Base-by-base conservation (phyloP, 2,888 invertebrate genomes). In the Deilephila porcellus region DNA sequence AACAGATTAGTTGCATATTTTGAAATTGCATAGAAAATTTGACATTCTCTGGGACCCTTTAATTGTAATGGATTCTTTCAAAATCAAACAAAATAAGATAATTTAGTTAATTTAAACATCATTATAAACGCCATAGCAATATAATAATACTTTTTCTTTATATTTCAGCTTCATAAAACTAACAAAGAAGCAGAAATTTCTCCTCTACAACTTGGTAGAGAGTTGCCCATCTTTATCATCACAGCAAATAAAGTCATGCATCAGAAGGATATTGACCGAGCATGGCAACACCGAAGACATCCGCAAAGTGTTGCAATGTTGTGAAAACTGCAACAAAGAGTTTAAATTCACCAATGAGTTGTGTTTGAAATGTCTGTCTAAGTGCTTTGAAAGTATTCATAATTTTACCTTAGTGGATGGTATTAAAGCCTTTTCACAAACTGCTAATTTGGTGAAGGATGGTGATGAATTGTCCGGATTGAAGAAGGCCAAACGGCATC, bases 401-500 rank as follows among this genome's bases (percentile, higher is more conserved):
- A 82, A 89, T 78, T 91, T 93, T 77, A 85, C 84, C 0, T 71
- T 94, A 4, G 90, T 90, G 0, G 93, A 93, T 77, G 93, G 91
- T 7, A 93, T 95, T 73, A 90, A 85, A 73, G 90, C 94, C 19
- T 91, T 94, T 74, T 91, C 90, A 0, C 89, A 91, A 76, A 83
- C 92, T n/a, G 90, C 88, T 2, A 86, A 81, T 34, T 82, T 83
- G 60, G 86, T 95, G 0, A 93, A 89, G 74, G 90, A 91, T 62
- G 81, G 85, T 37, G 90, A 90, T 3, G 90, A 92, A 64, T 92
- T 93, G 88, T 81, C 86, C 1, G 80, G 75, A 0, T 81, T 96
- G 76, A 91, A 89, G 82, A 88, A 88, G 70, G 93, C 95, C 0
- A 95, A 92, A 75, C 89, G 96, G 71, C 93, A 96, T 88, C 96